phyloP scores from a whole-genome alignment of 1,140 invertebrate species.

The Drosophila bocqueti region DNA sequence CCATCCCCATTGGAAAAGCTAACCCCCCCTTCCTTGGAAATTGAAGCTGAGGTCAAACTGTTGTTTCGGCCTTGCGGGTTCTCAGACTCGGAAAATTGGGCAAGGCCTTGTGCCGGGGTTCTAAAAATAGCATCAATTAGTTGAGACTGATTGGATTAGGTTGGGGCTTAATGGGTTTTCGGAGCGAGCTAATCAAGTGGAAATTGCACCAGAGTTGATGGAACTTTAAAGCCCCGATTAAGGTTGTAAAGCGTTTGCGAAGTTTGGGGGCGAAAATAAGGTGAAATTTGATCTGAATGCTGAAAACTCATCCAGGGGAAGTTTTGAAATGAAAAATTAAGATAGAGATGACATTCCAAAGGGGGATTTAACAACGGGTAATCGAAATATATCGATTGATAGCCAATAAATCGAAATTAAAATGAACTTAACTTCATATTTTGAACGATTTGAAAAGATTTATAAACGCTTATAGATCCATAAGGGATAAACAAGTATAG shows the following conservation, averaged over 20 bases:
- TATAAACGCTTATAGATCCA: no score
- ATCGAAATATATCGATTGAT: not conserved
- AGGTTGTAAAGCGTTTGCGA: not conserved
- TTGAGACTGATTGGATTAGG: constrained; percentile 27
- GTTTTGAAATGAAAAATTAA: not conserved
- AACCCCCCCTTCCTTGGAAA: not conserved
- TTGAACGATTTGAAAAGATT: no score
- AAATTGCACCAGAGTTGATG: not conserved
- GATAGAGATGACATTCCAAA: not conserved
- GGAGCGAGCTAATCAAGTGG: constrained; percentile 14
- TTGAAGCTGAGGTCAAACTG: constrained; percentile 43
- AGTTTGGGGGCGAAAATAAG: not conserved
- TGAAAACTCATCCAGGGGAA: not conserved
- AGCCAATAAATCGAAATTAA: no score
- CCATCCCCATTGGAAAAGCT: not conserved
- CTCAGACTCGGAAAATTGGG: constrained; percentile 24
- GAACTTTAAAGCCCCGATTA: constrained; percentile 9
- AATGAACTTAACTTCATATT: not conserved
- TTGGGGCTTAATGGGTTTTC: constrained; percentile 19
- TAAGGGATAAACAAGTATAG: no score
- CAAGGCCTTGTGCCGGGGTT: constrained; percentile 36
- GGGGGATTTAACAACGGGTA: no score
- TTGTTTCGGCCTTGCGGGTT: constrained; percentile 40
- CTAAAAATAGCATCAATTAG: constrained; percentile 60
- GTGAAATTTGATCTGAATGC: constrained; percentile 24